A percentile compares a stretch with the other conserved stretches of the same genome.
These are phyloP conservation scores for Conomelus anceps DNA, from an alignment of 2,888 invertebrate species.

Conservation along the genomic window DNA sequence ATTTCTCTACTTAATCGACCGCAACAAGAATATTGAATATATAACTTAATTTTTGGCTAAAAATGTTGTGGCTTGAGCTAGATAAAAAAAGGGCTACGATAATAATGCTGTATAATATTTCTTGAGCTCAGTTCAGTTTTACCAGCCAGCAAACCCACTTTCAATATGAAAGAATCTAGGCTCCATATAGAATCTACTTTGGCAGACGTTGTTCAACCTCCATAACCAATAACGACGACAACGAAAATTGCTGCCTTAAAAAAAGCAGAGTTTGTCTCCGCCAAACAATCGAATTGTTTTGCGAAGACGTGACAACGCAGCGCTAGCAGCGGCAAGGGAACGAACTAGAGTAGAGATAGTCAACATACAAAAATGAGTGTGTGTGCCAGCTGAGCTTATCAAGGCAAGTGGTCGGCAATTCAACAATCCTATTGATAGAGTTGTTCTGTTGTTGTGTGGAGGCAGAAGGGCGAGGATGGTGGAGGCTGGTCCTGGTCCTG, in stretches of 20 bases:
- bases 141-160: not conserved
- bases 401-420: not conserved
- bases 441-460: too few species aligned
- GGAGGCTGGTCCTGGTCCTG: too few species aligned
- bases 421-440: not conserved
- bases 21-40: too few species aligned
- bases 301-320: not conserved
- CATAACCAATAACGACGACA: not conserved
- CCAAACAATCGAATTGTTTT: not conserved
- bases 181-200: not conserved
- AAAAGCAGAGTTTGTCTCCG: not conserved
- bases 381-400: not conserved
- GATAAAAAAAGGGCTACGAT: not conserved
- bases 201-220: not conserved
- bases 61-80: not conserved
- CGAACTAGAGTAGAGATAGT: not conserved
- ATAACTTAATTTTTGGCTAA: too few species aligned
- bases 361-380: not conserved
- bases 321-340: not conserved
- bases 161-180: not conserved
- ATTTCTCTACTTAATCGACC: not conserved
- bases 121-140: not conserved
- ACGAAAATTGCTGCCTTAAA: not conserved
- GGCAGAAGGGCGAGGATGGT: too few species aligned
- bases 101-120: not conserved